Conservation (phyloP, 1,140 invertebrate genomes). For the Bombus polaris region DNA sequence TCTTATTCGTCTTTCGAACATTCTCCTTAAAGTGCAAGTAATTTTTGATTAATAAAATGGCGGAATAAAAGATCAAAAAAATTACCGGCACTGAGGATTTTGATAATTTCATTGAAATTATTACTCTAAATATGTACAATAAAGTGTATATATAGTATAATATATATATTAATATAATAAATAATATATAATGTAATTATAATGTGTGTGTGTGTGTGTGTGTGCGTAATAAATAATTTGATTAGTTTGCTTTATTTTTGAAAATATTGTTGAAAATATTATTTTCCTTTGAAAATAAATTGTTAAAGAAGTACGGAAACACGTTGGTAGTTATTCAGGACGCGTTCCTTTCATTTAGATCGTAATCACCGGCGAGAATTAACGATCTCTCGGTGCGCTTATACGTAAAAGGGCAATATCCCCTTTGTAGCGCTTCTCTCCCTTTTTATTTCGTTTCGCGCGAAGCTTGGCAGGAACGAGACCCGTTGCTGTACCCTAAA, state of each 20-base stretch:
- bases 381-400: conserved; percentile 58
- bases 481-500: conserved; percentile 56
- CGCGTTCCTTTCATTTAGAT: conserved; percentile 50
- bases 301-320: not conserved
- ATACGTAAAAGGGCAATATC: conserved; percentile 55
- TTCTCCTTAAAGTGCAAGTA: no score
- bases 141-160: no score
- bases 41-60: no score
- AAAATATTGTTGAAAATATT: not conserved
- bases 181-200: no score
- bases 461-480: conserved; percentile 47
- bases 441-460: conserved; percentile 57
- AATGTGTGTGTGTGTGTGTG: no score
- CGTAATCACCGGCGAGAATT: conserved; percentile 53
- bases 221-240: no score
- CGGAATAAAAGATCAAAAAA: not conserved
- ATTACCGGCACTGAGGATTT: not conserved
- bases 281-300: not conserved
- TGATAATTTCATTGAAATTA: no score
- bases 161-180: no score
- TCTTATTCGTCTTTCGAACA: not conserved
- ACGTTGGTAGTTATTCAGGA: conserved; percentile 37
- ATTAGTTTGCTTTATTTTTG: no score
- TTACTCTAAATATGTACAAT: not conserved
- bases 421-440: conserved; percentile 50